These are phyloP conservation scores for Caenorhabditis tropicalis DNA, from an alignment of 1,140 invertebrate genomes.

Conservation along the genomic window DNA sequence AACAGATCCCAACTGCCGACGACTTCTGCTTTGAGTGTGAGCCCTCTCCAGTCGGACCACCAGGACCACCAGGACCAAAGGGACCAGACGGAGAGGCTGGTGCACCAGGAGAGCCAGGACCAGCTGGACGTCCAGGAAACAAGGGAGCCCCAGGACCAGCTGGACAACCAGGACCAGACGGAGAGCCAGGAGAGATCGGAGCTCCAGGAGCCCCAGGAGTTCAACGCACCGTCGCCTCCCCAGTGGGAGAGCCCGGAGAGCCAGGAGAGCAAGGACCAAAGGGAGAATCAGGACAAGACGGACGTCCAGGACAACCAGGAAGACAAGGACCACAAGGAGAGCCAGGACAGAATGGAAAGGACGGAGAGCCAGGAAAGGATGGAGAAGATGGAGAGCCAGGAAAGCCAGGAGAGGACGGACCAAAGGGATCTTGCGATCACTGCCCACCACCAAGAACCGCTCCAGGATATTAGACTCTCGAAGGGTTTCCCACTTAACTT, in stretches of 20 bases:
- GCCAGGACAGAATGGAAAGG: conserved; percentile 49
- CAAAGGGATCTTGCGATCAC: conserved; percentile 54
- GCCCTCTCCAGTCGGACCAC: conserved; percentile 50
- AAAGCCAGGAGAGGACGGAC: conserved; percentile 50
- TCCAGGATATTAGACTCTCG: conserved; percentile 50
- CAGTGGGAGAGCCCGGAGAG: conserved; percentile 51
- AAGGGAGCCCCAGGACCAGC: conserved; percentile 39
- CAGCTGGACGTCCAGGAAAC: conserved; percentile 41
- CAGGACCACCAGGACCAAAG: conserved; percentile 49
- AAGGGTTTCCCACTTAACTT: not conserved
- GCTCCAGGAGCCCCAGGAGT: conserved; percentile 47
- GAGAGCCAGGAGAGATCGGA: conserved; percentile 46
- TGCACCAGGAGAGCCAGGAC: not conserved
- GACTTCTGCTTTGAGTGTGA: conserved; percentile 62
- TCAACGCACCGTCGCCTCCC: conserved; percentile 28
- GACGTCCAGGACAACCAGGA: conserved; percentile 39
- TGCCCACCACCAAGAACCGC: conserved; percentile 53
- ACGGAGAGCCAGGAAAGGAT: conserved; percentile 53
- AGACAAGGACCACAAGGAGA: conserved; percentile 52
- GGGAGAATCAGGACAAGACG: conserved; percentile 48
- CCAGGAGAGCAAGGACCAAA: conserved; percentile 49
- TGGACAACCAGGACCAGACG: conserved; percentile 41
- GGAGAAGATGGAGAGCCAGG: conserved; percentile 52
- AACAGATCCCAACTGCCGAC: conserved; percentile 48
- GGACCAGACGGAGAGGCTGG: conserved; percentile 36